phyloP scores from a whole-genome alignment of 2,888 invertebrate species.

The Eilema griseolum region DNA sequence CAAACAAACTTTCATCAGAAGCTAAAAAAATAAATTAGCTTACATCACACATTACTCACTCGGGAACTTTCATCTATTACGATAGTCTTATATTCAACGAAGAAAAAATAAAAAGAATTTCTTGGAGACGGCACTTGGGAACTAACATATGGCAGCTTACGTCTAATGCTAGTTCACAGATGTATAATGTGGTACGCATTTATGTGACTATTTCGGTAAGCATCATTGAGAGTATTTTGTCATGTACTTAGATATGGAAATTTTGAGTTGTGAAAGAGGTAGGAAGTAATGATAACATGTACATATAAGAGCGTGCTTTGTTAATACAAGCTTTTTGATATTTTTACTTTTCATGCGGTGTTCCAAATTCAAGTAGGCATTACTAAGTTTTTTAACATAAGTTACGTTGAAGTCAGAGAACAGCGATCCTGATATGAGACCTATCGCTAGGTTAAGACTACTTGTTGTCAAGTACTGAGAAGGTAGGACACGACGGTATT shows the following conservation, averaged over 20 bases:
- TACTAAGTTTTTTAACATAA: background rate
- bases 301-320: background rate
- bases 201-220: slow-evolving; percentile 1
- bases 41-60: background rate
- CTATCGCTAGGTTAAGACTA: no score
- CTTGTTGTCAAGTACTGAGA: no score
- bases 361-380: background rate
- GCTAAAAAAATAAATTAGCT: background rate
- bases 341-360: background rate
- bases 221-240: background rate
- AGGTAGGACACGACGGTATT: no score
- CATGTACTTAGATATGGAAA: background rate
- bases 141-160: slow-evolving; percentile 26
- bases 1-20: background rate
- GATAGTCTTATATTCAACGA: slow-evolving; percentile 14
- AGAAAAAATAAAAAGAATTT: slow-evolving; percentile 19
- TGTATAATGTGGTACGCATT: background rate
- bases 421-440: background rate
- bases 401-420: background rate
- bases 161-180: slow-evolving; percentile 13
- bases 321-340: background rate
- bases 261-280: background rate
- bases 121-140: slow-evolving; percentile 30
- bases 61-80: slow-evolving; percentile 15
- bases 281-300: background rate